Base-by-base conservation (phyloP, 2,797 vertebrate genomes). In the Takifugu ocellatus region DNA sequence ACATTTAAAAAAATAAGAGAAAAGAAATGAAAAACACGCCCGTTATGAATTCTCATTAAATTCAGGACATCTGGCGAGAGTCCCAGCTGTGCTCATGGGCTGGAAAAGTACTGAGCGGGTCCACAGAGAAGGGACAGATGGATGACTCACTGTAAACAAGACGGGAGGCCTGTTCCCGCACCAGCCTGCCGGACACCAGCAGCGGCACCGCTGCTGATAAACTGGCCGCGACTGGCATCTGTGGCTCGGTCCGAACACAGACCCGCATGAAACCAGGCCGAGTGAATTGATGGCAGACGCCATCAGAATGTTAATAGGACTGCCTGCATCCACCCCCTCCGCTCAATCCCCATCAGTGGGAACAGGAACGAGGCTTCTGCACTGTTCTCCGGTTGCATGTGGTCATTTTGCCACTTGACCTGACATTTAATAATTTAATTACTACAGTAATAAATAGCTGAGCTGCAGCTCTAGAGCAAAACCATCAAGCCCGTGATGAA, bases 41-140 rank as follows among this genome's bases (percentile, higher is more conserved):
- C 56, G 61, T 77, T 72, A 84, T 80, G 47, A 70, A 81, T 87
- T 82, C 74, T 84, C 79, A 84, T 86, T 85, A 85, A 86, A 90
- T 81, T 77, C 80, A 72, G 79, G 84, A 87, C 85, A 87, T 87
- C 83, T 89, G 88, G 87, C 82, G n/a, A 57, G 63, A 77, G 77
- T 78, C 85, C 88, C 86, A 79, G 85, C 81, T 86, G 84, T 82
- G 74, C 79, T 87, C 75, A 77, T 72, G 80, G 78, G 73, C 81
- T 88, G 87, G 85, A 88, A 89, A 88, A 85, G 77, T 88, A 88
- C 85, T 79, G 82, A 80, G 83, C 72, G 72, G 75, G 79, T 84
- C 74, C 79, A 55, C 52, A 64, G 77, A 84, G 81, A 78, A 77
- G 44, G 74, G 81, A 85, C 74, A 69, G 68, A 75, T 75, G 81